Evolutionary conservation across 2,797 vertebrate species (phyloP).

Genomic region (Sardinella longiceps): DNA sequence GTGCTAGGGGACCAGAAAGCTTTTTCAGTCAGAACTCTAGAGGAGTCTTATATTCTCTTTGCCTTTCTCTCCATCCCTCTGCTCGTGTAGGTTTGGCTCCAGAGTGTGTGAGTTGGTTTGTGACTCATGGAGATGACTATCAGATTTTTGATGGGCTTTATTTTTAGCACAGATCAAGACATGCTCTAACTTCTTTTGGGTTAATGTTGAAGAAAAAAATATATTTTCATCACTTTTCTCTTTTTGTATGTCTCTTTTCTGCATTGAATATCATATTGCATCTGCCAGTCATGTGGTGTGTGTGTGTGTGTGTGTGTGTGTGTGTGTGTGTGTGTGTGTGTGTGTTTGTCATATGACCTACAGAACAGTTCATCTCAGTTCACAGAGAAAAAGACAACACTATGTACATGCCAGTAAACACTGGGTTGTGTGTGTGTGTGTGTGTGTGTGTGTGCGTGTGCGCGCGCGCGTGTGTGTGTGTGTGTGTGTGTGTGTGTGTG

Average conservation of each 20-base stretch:
- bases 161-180: conserved; percentile 65
- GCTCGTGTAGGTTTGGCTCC: conserved; percentile 46
- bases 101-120: conserved; percentile 44
- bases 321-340: background rate
- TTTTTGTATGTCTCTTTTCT: background rate
- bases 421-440: background rate
- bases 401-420: background rate
- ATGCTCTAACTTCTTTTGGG: background rate
- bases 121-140: conserved; percentile 62
- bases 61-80: conserved; percentile 8
- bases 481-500: conserved; percentile 11
- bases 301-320: background rate
- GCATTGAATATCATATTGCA: background rate
- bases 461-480: background rate
- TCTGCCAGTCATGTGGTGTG: background rate
- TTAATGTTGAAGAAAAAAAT: background rate
- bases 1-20: background rate
- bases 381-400: background rate
- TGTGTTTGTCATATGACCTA: background rate
- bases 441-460: conserved; percentile 7
- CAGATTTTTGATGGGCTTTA: conserved; percentile 44
- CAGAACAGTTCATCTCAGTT: background rate
- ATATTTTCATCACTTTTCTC: background rate
- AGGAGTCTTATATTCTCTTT: background rate
- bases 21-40: background rate